These are phyloP conservation scores for Diachasmimorpha longicaudata DNA, from an alignment of 1,140 invertebrate genomes.

Conservation along the genomic window DNA sequence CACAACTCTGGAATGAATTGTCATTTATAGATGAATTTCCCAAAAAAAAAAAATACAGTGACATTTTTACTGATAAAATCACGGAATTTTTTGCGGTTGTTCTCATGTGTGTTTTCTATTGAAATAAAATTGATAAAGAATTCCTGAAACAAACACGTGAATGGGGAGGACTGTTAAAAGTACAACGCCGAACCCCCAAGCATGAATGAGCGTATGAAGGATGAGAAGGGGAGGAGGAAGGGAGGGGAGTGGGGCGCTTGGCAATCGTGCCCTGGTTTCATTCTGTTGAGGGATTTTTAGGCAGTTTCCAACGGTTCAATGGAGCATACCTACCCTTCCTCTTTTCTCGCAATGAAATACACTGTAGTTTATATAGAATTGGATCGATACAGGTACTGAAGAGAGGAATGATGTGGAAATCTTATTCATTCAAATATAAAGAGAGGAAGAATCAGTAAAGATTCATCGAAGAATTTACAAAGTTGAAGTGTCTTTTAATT, in stretches of 20 bases:
- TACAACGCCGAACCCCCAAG: slow-evolving; percentile 32
- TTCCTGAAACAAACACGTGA: neutral
- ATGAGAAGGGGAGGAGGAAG: too few relatives aligned
- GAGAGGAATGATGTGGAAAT: neutral
- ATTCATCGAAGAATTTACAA: neutral
- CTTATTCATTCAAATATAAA: neutral
- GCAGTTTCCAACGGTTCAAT: slow-evolving; percentile 43
- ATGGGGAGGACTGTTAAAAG: neutral
- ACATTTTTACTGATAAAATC: too few relatives aligned
- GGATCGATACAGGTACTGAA: slow-evolving; percentile 11
- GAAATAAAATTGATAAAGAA: neutral
- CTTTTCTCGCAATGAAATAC: neutral
- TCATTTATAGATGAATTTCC: neutral
- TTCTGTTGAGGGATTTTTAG: slow-evolving; percentile 30
- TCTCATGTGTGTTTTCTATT: too few relatives aligned
- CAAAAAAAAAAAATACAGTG: too few relatives aligned
- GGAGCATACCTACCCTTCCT: slow-evolving; percentile 23
- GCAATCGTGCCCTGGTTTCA: slow-evolving; percentile 52
- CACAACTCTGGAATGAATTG: too few relatives aligned
- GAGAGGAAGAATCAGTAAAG: neutral
- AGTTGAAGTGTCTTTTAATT: too few relatives aligned
- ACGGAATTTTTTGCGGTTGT: too few relatives aligned
- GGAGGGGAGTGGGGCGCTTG: too few relatives aligned
- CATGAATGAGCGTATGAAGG: slow-evolving; percentile 16
- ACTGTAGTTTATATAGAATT: neutral